These are phyloP conservation scores for Orchesellides sinensis DNA, from an alignment of 2,888 invertebrate genomes.

Conservation along the genomic window DNA sequence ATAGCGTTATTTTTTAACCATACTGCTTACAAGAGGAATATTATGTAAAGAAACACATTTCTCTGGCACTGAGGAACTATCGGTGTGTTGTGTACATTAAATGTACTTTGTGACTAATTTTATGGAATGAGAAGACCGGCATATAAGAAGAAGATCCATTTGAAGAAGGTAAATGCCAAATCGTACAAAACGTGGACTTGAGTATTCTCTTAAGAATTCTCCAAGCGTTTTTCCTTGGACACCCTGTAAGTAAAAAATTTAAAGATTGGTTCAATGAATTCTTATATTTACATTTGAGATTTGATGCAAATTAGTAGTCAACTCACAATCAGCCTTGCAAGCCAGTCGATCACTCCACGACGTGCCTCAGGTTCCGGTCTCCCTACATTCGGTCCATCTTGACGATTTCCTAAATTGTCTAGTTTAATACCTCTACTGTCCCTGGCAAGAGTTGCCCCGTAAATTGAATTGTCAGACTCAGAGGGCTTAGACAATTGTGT, in stretches of 20 bases:
- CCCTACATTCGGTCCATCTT: conserved; percentile 44
- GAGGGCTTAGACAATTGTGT: conserved; percentile 19
- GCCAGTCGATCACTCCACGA: conserved; percentile 73
- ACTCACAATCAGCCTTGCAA: conserved; percentile 70
- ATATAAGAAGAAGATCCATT: conserved; percentile 75
- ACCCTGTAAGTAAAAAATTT: too few relatives aligned
- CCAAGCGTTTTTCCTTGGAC: conserved; percentile 74
- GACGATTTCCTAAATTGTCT: conserved; percentile 43
- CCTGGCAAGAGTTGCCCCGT: not conserved
- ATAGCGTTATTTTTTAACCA: too few relatives aligned
- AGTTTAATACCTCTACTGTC: conserved; percentile 33
- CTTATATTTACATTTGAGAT: too few relatives aligned
- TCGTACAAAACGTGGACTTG: conserved; percentile 75
- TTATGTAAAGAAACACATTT: too few relatives aligned
- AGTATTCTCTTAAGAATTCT: conserved; percentile 74
- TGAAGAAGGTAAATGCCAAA: conserved; percentile 74
- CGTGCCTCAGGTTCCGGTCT: conserved; percentile 42
- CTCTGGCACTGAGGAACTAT: too few relatives aligned
- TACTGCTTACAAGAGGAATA: too few relatives aligned
- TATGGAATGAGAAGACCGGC: conserved; percentile 74
- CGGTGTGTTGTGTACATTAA: not conserved
- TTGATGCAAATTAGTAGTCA: too few relatives aligned
- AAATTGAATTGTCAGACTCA: not conserved
- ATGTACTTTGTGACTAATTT: not conserved
- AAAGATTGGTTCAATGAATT: too few relatives aligned